Base-by-base conservation (phyloP, 2,888 invertebrate species). In the Drosophila hawaiiensis region DNA sequence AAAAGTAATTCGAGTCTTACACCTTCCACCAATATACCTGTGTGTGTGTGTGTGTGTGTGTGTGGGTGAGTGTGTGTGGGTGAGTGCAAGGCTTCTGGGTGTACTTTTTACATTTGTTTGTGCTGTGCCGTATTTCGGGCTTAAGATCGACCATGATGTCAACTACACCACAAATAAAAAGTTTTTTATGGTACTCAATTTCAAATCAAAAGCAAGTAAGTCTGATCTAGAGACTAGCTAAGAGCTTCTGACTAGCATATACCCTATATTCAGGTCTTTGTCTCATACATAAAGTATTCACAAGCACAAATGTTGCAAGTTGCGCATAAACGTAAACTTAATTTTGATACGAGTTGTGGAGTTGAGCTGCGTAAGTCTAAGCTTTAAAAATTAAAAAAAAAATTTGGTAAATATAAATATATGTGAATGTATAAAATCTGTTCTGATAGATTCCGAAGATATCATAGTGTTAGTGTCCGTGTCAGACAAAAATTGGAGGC, bases 1-100 rank as follows among this genome's bases (percentile, higher is more conserved):
- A 68, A 76, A 76, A 76, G 68, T 80, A 80, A 73, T 76, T 76
- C 54, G 56, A 80, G 60, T 64, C 63, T 54, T 25, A 37, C 35
- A 64, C 60, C 76, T 50, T 47, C 28, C n/a, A 14, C 7, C n/a
- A 25, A 10, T 37, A 19, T 29, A 43, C 12, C 22, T 41, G 7
- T 62, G 28, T 31, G 22, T 7, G n/a, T 3, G 4, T 33, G 2
- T 19, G 29, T 29, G 56, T 50, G 43, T 41, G 50, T 47, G 41
- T 58, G 37, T 35, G 28, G 49, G 47, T 25, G 55, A n/a, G n/a
- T 47, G 37, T 35, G 12, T 35, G 4, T 33, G 33, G 16, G 35
- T 37, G 49, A 52, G 47, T 55, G 31, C 31, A 39, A 16, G 19
- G 4, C 9, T 29, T 54, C 43, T 49, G 43, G 7, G 43, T 41